Evolutionary conservation across 2,113 vertebrate genomes (phyloP), one percentile per base, ranked within the genome.

Genomic region (Scalopus aquaticus): DNA sequence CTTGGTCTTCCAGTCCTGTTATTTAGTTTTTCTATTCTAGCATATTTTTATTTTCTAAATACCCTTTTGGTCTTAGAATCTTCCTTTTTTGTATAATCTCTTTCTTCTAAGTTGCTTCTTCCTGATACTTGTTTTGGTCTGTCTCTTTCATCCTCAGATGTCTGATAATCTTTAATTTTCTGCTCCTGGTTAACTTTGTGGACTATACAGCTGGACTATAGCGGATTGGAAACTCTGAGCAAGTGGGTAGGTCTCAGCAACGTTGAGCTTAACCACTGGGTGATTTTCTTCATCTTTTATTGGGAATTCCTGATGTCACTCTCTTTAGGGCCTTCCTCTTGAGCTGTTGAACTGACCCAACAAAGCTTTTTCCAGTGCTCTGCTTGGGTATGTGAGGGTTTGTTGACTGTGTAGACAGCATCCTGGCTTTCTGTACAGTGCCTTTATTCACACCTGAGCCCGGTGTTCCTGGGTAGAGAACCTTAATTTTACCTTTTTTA

Each of bases 61-160:
- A 30, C 17, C 64, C 22, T 84, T 82, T 88, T 88, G 28, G 60
- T 79, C 20, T 78, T 94, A 92, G 24, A 79, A 64, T 86, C 32
- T 13, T 86, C 19, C 5, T 84, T 16, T 0, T 81, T 77, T 79
- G 65, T 78, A 15, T 30, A 32, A 3, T 56, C 35, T 46, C 9
- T 88, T 81, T 60, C 11, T 87, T 76, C 72, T 65, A 44, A 49
- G 39, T 62, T 87, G 42, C 9, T 37, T 28, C 19, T 79, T 58
- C 30, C 42, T 42, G 4, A 30, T 62, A 10, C 65, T 78, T 81
- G 20, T 90, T 93, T 82, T 72, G 70, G 30, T 44, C 8, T 78
- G 20, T 62, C n/a, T 73, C 56, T 93, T 65, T 9, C 35, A 62
- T 62, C 42, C 11, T 70, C 80, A 80, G 44, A 72, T 80, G 58